Percentiles rank a stretch among this genome's conserved stretches.
Conservation (phyloP, 2,113 vertebrate species). For the Sminthopsis crassicaudata region DNA sequence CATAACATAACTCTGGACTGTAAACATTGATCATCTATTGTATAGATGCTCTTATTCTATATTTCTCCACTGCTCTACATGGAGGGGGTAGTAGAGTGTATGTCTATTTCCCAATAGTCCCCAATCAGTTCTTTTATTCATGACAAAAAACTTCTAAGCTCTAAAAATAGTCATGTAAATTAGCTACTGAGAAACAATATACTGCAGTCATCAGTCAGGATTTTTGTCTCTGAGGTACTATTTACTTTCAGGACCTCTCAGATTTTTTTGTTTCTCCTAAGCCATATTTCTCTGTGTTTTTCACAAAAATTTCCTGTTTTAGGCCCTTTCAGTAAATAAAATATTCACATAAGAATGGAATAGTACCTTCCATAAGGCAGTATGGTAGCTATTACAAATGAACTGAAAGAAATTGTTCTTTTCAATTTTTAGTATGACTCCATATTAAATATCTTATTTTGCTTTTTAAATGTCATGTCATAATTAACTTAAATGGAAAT, state of each 20-base stretch:
- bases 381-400: background rate
- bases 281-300: background rate
- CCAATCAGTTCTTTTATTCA: background rate
- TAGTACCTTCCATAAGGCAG: background rate
- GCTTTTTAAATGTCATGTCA: background rate
- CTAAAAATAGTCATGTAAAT: background rate
- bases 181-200: background rate
- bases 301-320: background rate
- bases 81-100: background rate
- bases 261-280: background rate
- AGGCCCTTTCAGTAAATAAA: background rate
- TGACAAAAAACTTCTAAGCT: background rate
- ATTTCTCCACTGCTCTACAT: background rate
- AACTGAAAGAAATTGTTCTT: background rate
- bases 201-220: background rate
- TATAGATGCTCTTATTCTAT: background rate
- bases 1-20: background rate
- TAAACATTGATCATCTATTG: background rate
- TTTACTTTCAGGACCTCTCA: background rate
- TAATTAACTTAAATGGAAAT: background rate
- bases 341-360: background rate
- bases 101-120: background rate
- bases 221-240: background rate
- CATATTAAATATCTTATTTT: background rate
- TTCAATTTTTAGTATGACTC: background rate